phyloP scores from a whole-genome alignment of 2,888 invertebrate species.

The Stenchaetothrips biformis region DNA sequence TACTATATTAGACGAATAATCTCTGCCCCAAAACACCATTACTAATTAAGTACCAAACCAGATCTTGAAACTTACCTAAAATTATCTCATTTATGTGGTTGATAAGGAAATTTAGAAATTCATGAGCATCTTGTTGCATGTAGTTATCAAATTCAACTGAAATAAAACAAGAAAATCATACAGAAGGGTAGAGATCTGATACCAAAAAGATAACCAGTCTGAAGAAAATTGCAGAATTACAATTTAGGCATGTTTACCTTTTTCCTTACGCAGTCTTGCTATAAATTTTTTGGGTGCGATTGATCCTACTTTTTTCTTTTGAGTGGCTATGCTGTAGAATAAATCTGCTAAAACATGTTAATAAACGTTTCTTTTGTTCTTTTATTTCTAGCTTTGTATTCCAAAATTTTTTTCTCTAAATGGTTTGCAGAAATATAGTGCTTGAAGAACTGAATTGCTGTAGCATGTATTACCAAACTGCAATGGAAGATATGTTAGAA shows the following conservation, averaged over 20 bases:
- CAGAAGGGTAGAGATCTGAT: neutral
- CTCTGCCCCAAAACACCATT: neutral
- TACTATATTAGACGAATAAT: neutral
- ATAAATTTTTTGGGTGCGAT: constrained; percentile 99
- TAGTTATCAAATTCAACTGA: constrained; percentile 99
- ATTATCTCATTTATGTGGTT: constrained; percentile 98
- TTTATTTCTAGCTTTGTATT: constrained; percentile 95
- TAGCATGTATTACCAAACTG: constrained; percentile 99
- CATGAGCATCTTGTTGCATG: constrained; percentile 99
- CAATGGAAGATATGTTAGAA: constrained; percentile 44
- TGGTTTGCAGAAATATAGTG: constrained; percentile 97
- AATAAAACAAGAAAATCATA: constrained; percentile 44
- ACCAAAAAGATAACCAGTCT: neutral
- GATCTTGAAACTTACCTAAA: constrained; percentile 61
- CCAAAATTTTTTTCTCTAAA: constrained; percentile 97
- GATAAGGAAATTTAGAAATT: constrained; percentile 97
- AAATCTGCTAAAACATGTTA: constrained; percentile 97
- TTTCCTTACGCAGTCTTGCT: constrained; percentile 94
- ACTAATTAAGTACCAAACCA: constrained; percentile 22
- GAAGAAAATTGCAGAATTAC: constrained; percentile 27
- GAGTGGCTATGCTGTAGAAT: constrained; percentile 99
- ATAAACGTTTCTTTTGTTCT: constrained; percentile 92
- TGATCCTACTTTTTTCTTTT: constrained; percentile 98
- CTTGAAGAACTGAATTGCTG: constrained; percentile 98
- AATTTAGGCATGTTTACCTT: constrained; percentile 58